Percentiles rank a stretch among this genome's conserved stretches.
phyloP scores from a whole-genome alignment of 2,113 vertebrate species.

The Leptodactylus fuscus region DNA sequence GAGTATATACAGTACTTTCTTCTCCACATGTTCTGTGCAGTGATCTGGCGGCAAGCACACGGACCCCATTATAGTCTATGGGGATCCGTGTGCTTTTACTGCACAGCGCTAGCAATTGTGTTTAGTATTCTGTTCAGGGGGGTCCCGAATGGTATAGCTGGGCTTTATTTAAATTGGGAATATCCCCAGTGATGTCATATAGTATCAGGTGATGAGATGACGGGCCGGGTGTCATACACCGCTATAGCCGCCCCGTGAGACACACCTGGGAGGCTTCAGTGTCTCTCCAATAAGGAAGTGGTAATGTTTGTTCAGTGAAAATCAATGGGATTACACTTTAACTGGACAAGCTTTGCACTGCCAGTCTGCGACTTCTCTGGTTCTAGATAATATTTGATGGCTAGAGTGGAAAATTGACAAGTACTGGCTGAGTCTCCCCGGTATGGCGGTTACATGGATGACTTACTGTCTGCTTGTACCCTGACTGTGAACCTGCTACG shows the following conservation, averaged over 20 bases:
- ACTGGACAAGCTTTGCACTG: conserved; percentile 17
- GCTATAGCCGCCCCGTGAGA: background rate
- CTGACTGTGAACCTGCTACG: background rate
- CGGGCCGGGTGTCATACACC: background rate
- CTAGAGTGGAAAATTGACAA: background rate
- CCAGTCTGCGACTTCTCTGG: conserved; percentile 24
- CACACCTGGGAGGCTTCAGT: background rate
- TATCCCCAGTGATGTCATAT: background rate
- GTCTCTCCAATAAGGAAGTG: conserved; percentile 12
- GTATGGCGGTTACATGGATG: background rate
- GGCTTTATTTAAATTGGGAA: background rate
- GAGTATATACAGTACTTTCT: too few relatives aligned
- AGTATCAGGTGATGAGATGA: conserved; percentile 4
- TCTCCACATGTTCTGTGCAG: too few relatives aligned
- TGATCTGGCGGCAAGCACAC: too few relatives aligned
- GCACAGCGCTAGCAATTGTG: too few relatives aligned
- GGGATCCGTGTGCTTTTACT: too few relatives aligned
- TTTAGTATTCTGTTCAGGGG: too few relatives aligned
- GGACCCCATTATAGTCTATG: too few relatives aligned
- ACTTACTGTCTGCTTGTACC: background rate
- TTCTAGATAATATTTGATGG: conserved; percentile 38
- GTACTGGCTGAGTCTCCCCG: background rate
- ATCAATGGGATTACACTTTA: background rate
- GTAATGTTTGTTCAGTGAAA: conserved; percentile 22
- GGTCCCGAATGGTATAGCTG: background rate